These are phyloP conservation scores for Melanchra persicariae DNA, from an alignment of 2,888 invertebrate genomes.

Conservation along the genomic window DNA sequence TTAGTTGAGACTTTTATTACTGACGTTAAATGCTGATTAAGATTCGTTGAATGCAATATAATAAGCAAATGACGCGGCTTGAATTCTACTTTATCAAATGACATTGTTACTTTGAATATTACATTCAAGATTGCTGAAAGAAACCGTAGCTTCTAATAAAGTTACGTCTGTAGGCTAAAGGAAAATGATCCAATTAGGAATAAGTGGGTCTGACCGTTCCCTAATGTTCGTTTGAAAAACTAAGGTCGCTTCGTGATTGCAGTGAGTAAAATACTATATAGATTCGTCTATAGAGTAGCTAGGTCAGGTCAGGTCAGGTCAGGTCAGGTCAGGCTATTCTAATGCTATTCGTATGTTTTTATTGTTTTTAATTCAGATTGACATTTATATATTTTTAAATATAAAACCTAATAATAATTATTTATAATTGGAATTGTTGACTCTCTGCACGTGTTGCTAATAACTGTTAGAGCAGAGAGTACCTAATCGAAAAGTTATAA, in stretches of 20 bases:
- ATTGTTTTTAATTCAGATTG: no score
- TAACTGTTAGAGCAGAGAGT: no score
- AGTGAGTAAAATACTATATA: background rate
- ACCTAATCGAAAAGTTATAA: no score
- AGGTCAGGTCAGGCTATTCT: no score
- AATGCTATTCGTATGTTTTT: no score
- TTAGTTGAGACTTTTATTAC: background rate
- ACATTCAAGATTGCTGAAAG: background rate
- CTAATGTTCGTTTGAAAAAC: conserved; percentile 20
- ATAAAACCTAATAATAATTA: no score
- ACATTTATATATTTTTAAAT: no score
- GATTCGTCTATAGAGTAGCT: background rate
- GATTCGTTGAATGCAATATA: background rate
- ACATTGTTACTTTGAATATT: background rate
- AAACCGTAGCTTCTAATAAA: background rate
- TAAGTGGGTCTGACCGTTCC: conserved; percentile 27
- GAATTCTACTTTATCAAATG: background rate
- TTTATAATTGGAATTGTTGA: no score
- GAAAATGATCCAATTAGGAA: conserved; percentile 35
- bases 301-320: no score
- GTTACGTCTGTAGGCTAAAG: background rate
- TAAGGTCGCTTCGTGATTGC: background rate
- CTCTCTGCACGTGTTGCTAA: no score
- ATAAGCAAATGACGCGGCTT: background rate
- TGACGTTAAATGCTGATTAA: conserved; percentile 5